These are phyloP conservation scores for Ageneiosus marmoratus DNA, from an alignment of 2,113 vertebrate species.

Conservation along the genomic window DNA sequence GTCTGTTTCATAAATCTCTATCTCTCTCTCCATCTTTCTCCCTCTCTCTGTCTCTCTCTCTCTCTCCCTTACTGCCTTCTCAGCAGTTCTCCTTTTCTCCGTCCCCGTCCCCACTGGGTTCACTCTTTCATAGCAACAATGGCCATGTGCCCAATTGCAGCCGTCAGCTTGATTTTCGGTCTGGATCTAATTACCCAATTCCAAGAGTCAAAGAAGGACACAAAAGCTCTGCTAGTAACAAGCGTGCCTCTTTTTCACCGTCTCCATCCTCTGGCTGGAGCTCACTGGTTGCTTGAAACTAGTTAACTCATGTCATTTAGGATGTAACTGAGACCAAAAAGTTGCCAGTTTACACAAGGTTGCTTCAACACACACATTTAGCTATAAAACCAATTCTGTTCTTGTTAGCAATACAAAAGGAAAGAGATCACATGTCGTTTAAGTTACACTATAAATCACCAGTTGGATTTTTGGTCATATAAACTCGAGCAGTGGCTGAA, in stretches of 20 bases:
- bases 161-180: constrained; percentile 37
- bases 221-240: constrained; percentile 11
- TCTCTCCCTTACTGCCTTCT: neutral
- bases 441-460: constrained; percentile 19
- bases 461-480: neutral
- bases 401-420: constrained; percentile 6
- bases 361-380: neutral
- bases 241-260: neutral
- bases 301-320: neutral
- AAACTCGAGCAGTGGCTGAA: neutral
- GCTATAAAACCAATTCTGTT: neutral
- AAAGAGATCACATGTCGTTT: neutral
- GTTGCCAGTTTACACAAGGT: neutral
- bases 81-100: constrained; percentile 15
- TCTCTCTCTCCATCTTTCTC: neutral
- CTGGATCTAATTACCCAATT: constrained; percentile 42
- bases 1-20: constrained; percentile 5
- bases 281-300: neutral
- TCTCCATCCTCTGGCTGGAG: neutral
- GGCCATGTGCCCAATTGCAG: constrained; percentile 37
- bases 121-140: constrained; percentile 26
- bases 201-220: constrained; percentile 29
- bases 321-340: neutral
- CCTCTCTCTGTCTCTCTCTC: neutral
- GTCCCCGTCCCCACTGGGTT: constrained; percentile 30